These are phyloP conservation scores for Volucella bombylans DNA, from an alignment of 2,888 invertebrate genomes.

Conservation along the genomic window DNA sequence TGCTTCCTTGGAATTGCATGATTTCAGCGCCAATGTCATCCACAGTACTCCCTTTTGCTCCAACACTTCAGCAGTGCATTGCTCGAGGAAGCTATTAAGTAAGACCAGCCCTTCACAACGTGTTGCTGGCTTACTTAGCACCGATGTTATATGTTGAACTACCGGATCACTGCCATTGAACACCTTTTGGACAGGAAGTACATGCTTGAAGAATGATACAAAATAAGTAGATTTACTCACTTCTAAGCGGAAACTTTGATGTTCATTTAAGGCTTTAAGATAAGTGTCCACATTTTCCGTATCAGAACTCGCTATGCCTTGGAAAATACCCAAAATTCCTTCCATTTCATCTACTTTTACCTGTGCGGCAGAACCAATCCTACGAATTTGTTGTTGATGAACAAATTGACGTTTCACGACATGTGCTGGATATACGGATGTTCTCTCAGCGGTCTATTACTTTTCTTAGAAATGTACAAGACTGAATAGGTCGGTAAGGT, in stretches of 20 bases:
- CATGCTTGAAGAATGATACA: background rate
- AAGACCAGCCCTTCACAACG: constrained; percentile 75
- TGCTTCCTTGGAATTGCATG: constrained; percentile 74
- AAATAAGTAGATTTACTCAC: constrained; percentile 66
- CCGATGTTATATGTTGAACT: constrained; percentile 76
- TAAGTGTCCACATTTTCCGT: constrained; percentile 73
- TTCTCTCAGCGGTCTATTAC: background rate
- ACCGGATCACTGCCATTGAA: constrained; percentile 58
- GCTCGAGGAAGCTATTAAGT: constrained; percentile 75
- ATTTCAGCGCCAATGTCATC: constrained; percentile 76
- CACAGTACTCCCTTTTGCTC: constrained; percentile 76
- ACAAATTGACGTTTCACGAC: constrained; percentile 86
- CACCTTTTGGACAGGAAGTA: constrained; percentile 35
- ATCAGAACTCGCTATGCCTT: constrained; percentile 74
- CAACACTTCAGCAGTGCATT: constrained; percentile 75
- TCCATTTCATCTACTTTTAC: constrained; percentile 76
- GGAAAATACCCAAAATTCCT: constrained; percentile 75
- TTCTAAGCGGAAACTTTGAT: constrained; percentile 75
- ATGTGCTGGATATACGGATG: background rate
- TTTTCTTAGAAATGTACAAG: background rate
- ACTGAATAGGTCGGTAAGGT: background rate
- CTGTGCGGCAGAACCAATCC: no score
- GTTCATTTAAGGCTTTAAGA: constrained; percentile 76
- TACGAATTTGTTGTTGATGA: no score
- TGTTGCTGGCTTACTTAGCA: constrained; percentile 75